Evolutionary conservation across 2,113 vertebrate genomes (phyloP).

Genomic region (Campylomormyrus tamandua): DNA sequence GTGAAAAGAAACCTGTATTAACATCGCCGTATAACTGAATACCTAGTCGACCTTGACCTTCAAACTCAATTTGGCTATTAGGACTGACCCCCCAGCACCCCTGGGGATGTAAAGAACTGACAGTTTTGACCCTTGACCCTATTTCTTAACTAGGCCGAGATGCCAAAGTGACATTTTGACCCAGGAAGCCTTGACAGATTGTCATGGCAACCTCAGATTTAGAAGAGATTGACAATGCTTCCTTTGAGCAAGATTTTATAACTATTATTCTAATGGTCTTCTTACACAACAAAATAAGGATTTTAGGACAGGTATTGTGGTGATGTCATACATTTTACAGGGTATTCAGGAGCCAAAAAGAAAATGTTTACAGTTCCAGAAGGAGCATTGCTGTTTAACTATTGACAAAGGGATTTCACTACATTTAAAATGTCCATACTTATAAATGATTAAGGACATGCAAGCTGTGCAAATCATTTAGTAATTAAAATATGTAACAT

Average conservation of each 20-base stretch:
- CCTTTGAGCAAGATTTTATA: conserved; percentile 27
- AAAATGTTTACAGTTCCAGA: background rate
- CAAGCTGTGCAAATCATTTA: background rate
- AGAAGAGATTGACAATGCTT: conserved; percentile 56
- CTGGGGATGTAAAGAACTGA: conserved; percentile 64
- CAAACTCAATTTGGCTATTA: conserved; percentile 70
- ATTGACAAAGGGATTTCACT: background rate
- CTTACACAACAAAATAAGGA: background rate
- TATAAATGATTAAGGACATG: background rate
- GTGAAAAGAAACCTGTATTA: conserved; percentile 56
- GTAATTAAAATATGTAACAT: background rate
- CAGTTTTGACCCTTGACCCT: conserved; percentile 68
- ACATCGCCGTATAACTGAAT: conserved; percentile 51
- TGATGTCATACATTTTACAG: background rate
- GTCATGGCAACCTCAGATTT: conserved; percentile 62
- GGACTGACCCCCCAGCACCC: conserved; percentile 50
- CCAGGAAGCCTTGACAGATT: conserved; percentile 65
- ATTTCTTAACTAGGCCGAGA: conserved; percentile 71
- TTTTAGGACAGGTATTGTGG: background rate
- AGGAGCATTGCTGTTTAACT: background rate
- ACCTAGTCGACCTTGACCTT: conserved; percentile 64
- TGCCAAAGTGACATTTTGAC: conserved; percentile 66
- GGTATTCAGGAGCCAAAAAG: background rate
- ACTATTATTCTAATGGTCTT: background rate
- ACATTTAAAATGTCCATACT: background rate